Conservation (phyloP, 2,888 invertebrate genomes). For the Lycophotia porphyrea region DNA sequence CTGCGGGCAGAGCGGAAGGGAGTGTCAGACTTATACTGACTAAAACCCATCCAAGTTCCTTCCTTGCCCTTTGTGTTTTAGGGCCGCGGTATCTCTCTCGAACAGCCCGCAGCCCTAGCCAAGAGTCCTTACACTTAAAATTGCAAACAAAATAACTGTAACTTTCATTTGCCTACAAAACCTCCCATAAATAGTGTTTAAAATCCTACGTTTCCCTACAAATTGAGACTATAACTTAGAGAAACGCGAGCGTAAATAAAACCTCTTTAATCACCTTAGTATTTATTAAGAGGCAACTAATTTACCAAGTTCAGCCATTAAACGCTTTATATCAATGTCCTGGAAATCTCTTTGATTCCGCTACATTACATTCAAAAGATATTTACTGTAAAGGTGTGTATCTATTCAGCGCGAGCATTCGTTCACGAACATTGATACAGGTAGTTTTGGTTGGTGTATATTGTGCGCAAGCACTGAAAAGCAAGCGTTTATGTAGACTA, state of each 20-base stretch:
- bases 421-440: background rate
- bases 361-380: constrained; percentile 65
- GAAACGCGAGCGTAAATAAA: constrained; percentile 47
- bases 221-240: constrained; percentile 45
- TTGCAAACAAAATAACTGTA: constrained; percentile 9
- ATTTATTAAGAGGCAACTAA: constrained; percentile 70
- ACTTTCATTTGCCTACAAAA: constrained; percentile 13
- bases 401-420: constrained; percentile 6
- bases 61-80: no score
- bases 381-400: constrained; percentile 36
- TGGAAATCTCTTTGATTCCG: constrained; percentile 63
- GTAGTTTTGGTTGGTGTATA: background rate
- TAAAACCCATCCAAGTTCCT: no score
- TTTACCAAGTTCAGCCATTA: constrained; percentile 72
- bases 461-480: background rate
- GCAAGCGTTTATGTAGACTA: background rate
- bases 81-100: no score
- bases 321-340: constrained; percentile 55
- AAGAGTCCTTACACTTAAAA: background rate
- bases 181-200: constrained; percentile 26
- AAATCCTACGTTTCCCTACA: constrained; percentile 46
- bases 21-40: no score
- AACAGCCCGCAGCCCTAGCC: no score
- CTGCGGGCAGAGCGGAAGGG: no score
- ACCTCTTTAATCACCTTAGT: constrained; percentile 52